These are phyloP conservation scores for Zelleria hepariella DNA, from an alignment of 2,888 invertebrate species.

Conservation along the genomic window DNA sequence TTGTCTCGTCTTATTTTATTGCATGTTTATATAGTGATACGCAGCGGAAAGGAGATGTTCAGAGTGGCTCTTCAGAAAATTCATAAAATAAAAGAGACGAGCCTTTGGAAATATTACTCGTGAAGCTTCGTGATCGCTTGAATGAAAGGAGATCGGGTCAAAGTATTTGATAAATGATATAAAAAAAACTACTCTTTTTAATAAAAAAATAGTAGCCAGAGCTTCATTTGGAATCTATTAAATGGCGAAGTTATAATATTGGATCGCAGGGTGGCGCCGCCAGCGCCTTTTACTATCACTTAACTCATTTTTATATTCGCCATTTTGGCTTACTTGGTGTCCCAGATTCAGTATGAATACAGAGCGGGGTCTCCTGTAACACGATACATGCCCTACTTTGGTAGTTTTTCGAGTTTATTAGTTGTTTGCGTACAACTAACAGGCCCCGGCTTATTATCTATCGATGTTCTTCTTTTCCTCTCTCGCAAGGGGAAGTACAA, in stretches of 20 bases:
- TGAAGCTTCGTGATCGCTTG: background rate
- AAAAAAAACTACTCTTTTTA: too few species aligned
- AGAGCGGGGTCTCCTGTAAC: slow-evolving; percentile 41
- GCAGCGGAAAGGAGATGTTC: slow-evolving; percentile 1
- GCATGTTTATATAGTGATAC: slow-evolving; percentile 7
- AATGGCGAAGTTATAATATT: slow-evolving; percentile 45
- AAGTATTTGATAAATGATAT: too few species aligned
- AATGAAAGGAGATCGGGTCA: background rate
- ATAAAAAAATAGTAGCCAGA: background rate
- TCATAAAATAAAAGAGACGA: slow-evolving; percentile 6
- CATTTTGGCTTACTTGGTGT: slow-evolving; percentile 52
- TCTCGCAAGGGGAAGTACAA: background rate
- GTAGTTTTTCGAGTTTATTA: slow-evolving; percentile 30
- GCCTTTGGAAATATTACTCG: background rate
- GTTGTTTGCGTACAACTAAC: slow-evolving; percentile 34
- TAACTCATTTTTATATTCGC: slow-evolving; percentile 61
- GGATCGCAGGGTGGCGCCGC: slow-evolving; percentile 30
- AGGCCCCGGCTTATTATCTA: background rate
- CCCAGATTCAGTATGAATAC: slow-evolving; percentile 57
- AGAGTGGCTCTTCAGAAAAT: slow-evolving; percentile 6
- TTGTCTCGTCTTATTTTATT: slow-evolving; percentile 18
- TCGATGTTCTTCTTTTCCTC: background rate
- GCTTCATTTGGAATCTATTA: slow-evolving; percentile 47
- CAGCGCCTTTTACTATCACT: slow-evolving; percentile 58
- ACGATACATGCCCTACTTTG: slow-evolving; percentile 52